Evolutionary conservation across 92 coral and sea anemone species (phyloP).

Genomic region (Epizoanthus scotinus): DNA sequence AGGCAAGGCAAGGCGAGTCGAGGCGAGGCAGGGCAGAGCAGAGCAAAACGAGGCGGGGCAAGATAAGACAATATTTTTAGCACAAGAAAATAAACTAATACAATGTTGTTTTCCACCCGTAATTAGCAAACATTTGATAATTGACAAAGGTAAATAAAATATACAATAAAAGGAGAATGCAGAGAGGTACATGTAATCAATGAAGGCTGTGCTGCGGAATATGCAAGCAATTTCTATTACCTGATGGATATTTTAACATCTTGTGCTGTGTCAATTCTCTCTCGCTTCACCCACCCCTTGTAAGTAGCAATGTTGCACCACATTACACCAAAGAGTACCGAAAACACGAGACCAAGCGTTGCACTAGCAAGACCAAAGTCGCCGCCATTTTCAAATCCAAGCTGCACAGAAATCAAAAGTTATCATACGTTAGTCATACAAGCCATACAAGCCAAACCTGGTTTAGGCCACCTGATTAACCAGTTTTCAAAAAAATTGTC

Average conservation of each 20-base stretch:
- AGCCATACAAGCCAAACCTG: too few species aligned
- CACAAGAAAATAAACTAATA: too few species aligned
- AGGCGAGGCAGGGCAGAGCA: background rate
- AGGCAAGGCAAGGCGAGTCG: too few species aligned
- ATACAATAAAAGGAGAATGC: too few species aligned
- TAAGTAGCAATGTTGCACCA: constrained; percentile 83
- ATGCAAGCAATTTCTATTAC: constrained; percentile 9
- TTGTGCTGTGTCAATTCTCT: constrained; percentile 76
- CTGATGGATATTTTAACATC: constrained; percentile 78
- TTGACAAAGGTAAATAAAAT: too few species aligned
- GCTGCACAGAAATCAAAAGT: constrained; percentile 35
- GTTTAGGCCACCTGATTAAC: too few species aligned
- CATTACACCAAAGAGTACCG: constrained; percentile 77
- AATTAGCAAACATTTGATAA: too few species aligned
- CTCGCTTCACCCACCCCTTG: constrained; percentile 81
- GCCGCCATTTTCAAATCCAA: constrained; percentile 79
- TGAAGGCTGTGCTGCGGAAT: background rate
- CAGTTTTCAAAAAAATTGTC: too few species aligned
- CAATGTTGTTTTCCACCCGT: too few species aligned
- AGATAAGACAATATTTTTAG: too few species aligned
- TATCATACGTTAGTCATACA: too few species aligned
- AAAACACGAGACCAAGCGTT: constrained; percentile 74
- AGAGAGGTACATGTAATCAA: too few species aligned
- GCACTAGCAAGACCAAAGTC: constrained; percentile 82
- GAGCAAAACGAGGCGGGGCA: background rate